These are phyloP conservation scores for Echeneis naucrates DNA, from an alignment of 2,797 vertebrate species.

Conservation along the genomic window DNA sequence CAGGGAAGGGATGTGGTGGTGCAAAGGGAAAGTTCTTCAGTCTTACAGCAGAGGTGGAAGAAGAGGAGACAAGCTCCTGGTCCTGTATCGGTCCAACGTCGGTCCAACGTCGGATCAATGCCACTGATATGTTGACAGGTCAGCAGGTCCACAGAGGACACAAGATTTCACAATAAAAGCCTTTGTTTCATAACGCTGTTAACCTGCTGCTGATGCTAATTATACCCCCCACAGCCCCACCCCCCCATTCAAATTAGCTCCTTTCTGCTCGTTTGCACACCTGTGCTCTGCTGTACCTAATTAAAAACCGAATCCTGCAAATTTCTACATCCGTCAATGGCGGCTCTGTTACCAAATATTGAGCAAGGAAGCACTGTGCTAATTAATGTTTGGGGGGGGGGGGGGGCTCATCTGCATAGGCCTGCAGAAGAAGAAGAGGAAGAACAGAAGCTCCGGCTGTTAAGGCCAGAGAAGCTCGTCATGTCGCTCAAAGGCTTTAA, in stretches of 20 bases:
- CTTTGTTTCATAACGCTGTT: slow-evolving; percentile 19
- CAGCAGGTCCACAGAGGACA: too few relatives aligned
- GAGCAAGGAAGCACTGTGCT: slow-evolving; percentile 86
- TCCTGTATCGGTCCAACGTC: too few relatives aligned
- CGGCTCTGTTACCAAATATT: slow-evolving; percentile 86
- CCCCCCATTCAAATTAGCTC: slow-evolving; percentile 77
- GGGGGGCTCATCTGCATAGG: slow-evolving; percentile 79
- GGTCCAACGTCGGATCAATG: too few relatives aligned
- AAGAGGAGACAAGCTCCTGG: too few relatives aligned
- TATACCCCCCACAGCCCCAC: slow-evolving; percentile 66
- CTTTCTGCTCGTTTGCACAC: slow-evolving; percentile 82
- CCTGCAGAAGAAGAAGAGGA: slow-evolving; percentile 45
- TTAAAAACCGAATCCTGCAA: slow-evolving; percentile 85
- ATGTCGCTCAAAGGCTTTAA: slow-evolving; percentile 63
- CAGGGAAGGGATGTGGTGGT: too few relatives aligned
- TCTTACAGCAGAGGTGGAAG: too few relatives aligned
- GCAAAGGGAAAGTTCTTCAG: too few relatives aligned
- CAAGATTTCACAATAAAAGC: slow-evolving; percentile 39
- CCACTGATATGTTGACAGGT: too few relatives aligned
- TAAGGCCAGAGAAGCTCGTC: slow-evolving; percentile 1
- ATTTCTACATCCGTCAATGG: slow-evolving; percentile 84
- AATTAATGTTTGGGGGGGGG: slow-evolving; percentile 85
- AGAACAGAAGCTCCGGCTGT: slow-evolving; percentile 43
- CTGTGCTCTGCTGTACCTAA: slow-evolving; percentile 81
- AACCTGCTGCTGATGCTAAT: slow-evolving; percentile 66